Evolutionary conservation across 2,797 vertebrate genomes (phyloP), one percentile per base, ranked within the genome.

Genomic region (Sebastes hubbsi): DNA sequence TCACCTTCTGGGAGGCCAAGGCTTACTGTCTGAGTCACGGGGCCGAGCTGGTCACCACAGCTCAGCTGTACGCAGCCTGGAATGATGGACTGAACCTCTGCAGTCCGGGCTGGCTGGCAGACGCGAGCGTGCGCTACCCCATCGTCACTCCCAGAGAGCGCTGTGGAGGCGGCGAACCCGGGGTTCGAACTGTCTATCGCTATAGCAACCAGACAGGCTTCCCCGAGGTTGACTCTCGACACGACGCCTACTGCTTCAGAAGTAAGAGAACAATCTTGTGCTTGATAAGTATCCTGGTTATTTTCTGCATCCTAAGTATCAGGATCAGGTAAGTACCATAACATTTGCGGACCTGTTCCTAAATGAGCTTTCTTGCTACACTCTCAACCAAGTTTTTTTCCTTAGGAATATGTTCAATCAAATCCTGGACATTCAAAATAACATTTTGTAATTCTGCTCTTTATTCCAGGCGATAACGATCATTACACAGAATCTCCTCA

Each of bases 131-230:
- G 81, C 96, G 98, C 9, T 99, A 98, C 84, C 97, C 98, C 67
- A 98, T 99, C 5, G 92, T 97, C 83, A 96, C 91, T 2, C 97
- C 98, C 0, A 94, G 97, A 36, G 97, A 97, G 83, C 96, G 96
- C 54, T 99, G 98, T 36, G 97, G 97, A 0, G 97, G 97, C 0
- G 95, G 95, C 0, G 94, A 97, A 64, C 96, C 98, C 0, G 97
- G 97, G 0, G 97, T 98, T 87, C 95, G 97, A 88, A 99, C 97
- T 0, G 90, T 99, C 65, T 99, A 98, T 89, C 95, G 94, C 20
- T 97, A 96, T 90, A 96, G 93, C 64, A 99, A 99, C 93, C 98
- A 98, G 95, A 98, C 98, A 0, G 97, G 97, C 22, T 99, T 99
- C 90, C 98, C 98, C 0, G 96, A 97, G 49, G 91, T 93, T 5